Base-by-base conservation (phyloP, 2,113 vertebrate genomes). In the Halichoeres trimaculatus region DNA sequence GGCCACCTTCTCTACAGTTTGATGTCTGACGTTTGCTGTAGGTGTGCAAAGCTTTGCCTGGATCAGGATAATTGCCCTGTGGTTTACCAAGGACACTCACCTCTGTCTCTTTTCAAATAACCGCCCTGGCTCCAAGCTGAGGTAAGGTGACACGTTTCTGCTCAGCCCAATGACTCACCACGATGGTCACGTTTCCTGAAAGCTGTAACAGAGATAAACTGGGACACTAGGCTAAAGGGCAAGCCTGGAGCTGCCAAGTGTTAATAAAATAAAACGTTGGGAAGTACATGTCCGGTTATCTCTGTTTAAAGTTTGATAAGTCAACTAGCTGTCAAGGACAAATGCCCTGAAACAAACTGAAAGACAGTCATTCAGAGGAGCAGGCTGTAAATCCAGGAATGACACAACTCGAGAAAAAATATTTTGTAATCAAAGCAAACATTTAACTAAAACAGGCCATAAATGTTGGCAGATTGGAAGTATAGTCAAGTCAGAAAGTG, bases 131-230 rank as follows among this genome's bases (percentile, higher is more conserved):
- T 56, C 50, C 38, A 55, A 17, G 38, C 56, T 35, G 7, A 47
- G 56, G 43, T 61, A 78, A 9, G n/a, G 54, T 26, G 22, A 48
- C 54, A 54, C 7, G 5, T 57, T 63, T 34, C 47, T 60, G 20
- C 64, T 70, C 54, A 63, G 59, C 17, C 8, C 43, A 11, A 10
- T 70, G 67, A 75, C 63, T 83, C 70, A 70, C 51, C 24, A 30
- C 52, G 16, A 36, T 61, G 50, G 70, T 83, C 60, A 16, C 70
- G 56, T 62, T 66, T 67, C 45, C 23, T 64, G 59, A 74, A 55
- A 55, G 59, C 7, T 10, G 34, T 50, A 40, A 51, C 20, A 55
- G 30, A 47, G 36, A 23, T 68, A 13, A 78, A 81, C 38, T 76
- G 23, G 45, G 19, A 9, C 22, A 51, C n/a, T 23, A 8, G 58